phyloP scores from a whole-genome alignment of 2,113 vertebrate genomes.

The Podarcis raffonei region DNA sequence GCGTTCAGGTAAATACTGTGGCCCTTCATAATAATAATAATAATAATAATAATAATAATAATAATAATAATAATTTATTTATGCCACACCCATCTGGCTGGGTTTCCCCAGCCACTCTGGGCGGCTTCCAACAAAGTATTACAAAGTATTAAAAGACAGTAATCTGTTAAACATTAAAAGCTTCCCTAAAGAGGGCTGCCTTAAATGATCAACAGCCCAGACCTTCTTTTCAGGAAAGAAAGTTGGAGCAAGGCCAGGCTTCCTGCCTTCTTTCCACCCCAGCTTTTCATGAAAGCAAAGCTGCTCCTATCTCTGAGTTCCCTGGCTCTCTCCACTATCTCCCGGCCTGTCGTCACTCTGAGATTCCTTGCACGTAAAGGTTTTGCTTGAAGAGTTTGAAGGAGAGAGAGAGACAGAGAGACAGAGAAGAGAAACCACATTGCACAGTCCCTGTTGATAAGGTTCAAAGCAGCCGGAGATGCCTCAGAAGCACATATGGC shows the following conservation, averaged over 20 bases:
- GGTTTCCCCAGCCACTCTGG: too few relatives aligned
- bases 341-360: slow-evolving; percentile 40
- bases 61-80: too few relatives aligned
- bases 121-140: too few relatives aligned
- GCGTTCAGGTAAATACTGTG: too few relatives aligned
- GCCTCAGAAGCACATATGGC: slow-evolving; percentile 65
- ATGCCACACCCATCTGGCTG: too few relatives aligned
- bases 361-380: slow-evolving; percentile 71
- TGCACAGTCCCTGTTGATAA: slow-evolving; percentile 73
- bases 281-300: slow-evolving; percentile 61
- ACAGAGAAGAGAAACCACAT: slow-evolving; percentile 57
- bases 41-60: too few relatives aligned
- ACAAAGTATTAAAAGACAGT: too few relatives aligned
- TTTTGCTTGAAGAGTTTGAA: slow-evolving; percentile 73
- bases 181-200: too few relatives aligned
- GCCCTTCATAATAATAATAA: too few relatives aligned
- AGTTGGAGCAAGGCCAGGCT: background rate
- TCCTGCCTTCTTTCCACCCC: background rate
- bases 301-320: slow-evolving; percentile 43
- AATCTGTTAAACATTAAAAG: too few relatives aligned
- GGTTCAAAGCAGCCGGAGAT: slow-evolving; percentile 71
- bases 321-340: slow-evolving; percentile 56
- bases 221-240: slow-evolving; percentile 58
- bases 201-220: slow-evolving; percentile 35
- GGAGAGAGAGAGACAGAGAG: slow-evolving; percentile 55